Conservation (phyloP, 64 coral and sea anemone genomes). For the Anthopleura sola region DNA sequence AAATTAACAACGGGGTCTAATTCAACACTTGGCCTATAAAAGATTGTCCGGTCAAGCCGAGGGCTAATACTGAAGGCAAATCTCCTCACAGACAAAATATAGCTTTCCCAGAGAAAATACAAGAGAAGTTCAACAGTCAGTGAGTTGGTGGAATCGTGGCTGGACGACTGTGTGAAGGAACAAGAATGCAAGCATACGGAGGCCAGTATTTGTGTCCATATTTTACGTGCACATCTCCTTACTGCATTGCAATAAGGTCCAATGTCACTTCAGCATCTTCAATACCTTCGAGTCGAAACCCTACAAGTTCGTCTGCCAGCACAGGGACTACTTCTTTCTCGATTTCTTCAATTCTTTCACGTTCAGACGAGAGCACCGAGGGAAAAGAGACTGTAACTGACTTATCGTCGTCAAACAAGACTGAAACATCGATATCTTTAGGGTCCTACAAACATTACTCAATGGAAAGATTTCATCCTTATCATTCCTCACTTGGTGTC, state of each 20-base stretch:
- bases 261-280: constrained; percentile 5
- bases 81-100: neutral
- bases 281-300: constrained; percentile 18
- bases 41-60: constrained; percentile 33
- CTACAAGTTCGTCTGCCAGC: constrained; percentile 25
- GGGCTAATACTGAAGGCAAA: neutral
- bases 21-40: constrained; percentile 45
- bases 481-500: constrained; percentile 33
- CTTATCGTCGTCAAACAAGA: constrained; percentile 1
- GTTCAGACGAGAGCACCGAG: constrained; percentile 19
- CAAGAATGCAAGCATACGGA: constrained; percentile 37
- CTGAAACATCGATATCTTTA: constrained; percentile 11
- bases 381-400: constrained; percentile 7
- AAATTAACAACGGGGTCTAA: constrained; percentile 59
- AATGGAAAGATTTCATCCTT: constrained; percentile 64
- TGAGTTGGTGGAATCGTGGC: neutral
- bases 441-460: constrained; percentile 27
- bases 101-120: neutral
- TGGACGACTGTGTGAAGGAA: neutral
- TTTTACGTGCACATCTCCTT: constrained; percentile 48
- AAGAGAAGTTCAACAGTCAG: neutral
- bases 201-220: constrained; percentile 49
- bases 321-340: constrained; percentile 41
- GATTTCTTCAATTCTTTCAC: constrained; percentile 55
- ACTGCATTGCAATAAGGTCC: constrained; percentile 43